phyloP scores from a whole-genome alignment of 2,888 invertebrate species.

The Drosophila greeni region DNA sequence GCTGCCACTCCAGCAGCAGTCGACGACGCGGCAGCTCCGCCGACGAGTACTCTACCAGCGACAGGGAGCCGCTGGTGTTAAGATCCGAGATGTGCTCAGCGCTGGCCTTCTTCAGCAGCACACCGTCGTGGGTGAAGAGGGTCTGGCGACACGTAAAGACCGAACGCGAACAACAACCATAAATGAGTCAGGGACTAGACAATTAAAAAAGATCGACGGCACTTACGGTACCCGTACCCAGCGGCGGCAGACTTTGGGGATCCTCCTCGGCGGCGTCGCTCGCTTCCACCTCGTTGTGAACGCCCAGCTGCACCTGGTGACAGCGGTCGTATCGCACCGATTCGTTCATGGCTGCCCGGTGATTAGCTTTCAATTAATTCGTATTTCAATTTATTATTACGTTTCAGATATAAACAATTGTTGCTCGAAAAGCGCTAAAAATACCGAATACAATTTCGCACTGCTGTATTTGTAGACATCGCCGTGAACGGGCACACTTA shows the following conservation, averaged over 20 bases:
- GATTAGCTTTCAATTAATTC: conserved; percentile 13
- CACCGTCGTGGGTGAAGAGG: conserved; percentile 89
- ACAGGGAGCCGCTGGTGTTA: conserved; percentile 80
- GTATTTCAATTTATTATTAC: conserved; percentile 48
- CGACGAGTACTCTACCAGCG: conserved; percentile 71
- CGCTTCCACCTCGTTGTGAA: conserved; percentile 57
- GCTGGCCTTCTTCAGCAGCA: conserved; percentile 84
- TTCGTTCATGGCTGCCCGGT: conserved; percentile 62
- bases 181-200: conserved; percentile 54
- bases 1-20: conserved; percentile 90
- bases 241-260: conserved; percentile 13
- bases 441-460: background rate
- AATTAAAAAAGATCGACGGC: conserved; percentile 16
- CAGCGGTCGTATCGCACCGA: conserved; percentile 71
- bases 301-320: conserved; percentile 66
- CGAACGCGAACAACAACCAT: background rate
- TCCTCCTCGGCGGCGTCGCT: conserved; percentile 16
- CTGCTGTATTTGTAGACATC: background rate
- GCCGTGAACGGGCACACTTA: background rate
- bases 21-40: conserved; percentile 77
- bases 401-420: conserved; percentile 31
- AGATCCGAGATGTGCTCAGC: conserved; percentile 83
- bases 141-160: conserved; percentile 79
- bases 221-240: conserved; percentile 68
- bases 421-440: conserved; percentile 3